These are phyloP conservation scores for Drosophila buzzatii DNA, from an alignment of 2,888 invertebrate species.

Conservation along the genomic window DNA sequence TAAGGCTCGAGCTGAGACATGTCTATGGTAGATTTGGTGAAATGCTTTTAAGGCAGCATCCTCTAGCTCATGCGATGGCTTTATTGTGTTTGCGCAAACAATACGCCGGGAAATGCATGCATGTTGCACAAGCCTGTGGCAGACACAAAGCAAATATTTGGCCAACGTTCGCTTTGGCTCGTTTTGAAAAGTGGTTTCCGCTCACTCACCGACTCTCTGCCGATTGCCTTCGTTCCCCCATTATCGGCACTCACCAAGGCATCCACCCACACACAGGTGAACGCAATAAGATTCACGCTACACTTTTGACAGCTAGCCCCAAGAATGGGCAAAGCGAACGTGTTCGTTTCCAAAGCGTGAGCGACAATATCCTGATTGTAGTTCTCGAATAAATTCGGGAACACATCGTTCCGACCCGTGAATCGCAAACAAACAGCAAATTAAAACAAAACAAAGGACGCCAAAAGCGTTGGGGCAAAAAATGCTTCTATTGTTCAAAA, in stretches of 20 bases:
- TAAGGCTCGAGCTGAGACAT: neutral
- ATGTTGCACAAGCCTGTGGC: conserved; percentile 47
- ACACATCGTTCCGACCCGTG: conserved; percentile 25
- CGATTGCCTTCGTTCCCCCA: conserved; percentile 1
- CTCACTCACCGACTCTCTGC: neutral
- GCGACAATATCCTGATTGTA: conserved; percentile 31
- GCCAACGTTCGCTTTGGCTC: conserved; percentile 19
- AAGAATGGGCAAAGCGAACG: conserved; percentile 15
- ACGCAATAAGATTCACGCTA: conserved; percentile 62
- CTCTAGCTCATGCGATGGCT: conserved; percentile 10
- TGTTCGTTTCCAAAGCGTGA: conserved; percentile 7
- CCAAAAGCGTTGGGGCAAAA: conserved; percentile 21
- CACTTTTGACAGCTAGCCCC: conserved; percentile 38
- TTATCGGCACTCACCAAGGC: conserved; percentile 6
- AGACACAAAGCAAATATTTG: conserved; percentile 61
- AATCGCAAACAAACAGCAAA: conserved; percentile 55
- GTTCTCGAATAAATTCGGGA: conserved; percentile 21
- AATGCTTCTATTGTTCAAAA: conserved; percentile 30
- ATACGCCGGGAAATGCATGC: conserved; percentile 40
- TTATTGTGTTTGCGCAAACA: conserved; percentile 56
- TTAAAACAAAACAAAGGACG: conserved; percentile 70
- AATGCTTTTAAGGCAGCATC: conserved; percentile 47
- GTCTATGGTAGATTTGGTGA: conserved; percentile 29
- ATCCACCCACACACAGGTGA: conserved; percentile 39
- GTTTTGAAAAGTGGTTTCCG: conserved; percentile 6